Conservation (phyloP, 2,797 vertebrate species). For the Argentina silus region DNA sequence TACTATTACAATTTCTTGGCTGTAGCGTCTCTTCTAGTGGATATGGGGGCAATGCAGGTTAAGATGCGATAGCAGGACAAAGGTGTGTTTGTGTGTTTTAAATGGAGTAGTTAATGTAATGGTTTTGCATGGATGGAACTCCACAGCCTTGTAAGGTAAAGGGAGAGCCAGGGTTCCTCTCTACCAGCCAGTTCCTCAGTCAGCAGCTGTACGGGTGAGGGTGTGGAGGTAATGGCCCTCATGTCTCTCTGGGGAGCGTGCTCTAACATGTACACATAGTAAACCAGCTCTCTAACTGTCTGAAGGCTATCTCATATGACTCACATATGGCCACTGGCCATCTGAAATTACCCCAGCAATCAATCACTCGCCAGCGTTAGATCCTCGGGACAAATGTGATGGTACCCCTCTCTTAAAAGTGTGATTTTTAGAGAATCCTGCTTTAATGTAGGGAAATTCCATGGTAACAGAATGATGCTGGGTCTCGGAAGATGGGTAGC, state of each 20-base stretch:
- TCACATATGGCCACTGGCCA: constrained; percentile 58
- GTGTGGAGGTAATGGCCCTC: constrained; percentile 30
- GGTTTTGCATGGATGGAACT: not conserved
- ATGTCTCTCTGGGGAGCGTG: constrained; percentile 46
- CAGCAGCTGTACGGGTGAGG: constrained; percentile 33
- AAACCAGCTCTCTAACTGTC: constrained; percentile 32
- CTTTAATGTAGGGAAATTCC: not conserved
- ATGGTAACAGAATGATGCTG: not conserved
- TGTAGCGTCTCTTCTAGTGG: too few relatives aligned
- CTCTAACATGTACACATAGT: constrained; percentile 52
- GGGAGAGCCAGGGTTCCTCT: not conserved
- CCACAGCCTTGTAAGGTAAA: not conserved
- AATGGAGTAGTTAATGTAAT: too few relatives aligned
- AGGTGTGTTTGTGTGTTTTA: too few relatives aligned
- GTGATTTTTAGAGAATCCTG: not conserved
- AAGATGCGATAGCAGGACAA: too few relatives aligned
- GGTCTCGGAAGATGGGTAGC: too few relatives aligned
- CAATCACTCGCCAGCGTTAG: constrained; percentile 20
- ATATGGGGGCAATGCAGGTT: too few relatives aligned
- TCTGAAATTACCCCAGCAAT: constrained; percentile 32
- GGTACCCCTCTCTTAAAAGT: too few relatives aligned
- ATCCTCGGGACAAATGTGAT: constrained; percentile 6
- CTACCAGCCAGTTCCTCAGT: constrained; percentile 30
- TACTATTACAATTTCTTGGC: too few relatives aligned
- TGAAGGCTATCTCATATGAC: constrained; percentile 36